Conservation (phyloP, 2,797 vertebrate genomes). For the Vultur gryphus region DNA sequence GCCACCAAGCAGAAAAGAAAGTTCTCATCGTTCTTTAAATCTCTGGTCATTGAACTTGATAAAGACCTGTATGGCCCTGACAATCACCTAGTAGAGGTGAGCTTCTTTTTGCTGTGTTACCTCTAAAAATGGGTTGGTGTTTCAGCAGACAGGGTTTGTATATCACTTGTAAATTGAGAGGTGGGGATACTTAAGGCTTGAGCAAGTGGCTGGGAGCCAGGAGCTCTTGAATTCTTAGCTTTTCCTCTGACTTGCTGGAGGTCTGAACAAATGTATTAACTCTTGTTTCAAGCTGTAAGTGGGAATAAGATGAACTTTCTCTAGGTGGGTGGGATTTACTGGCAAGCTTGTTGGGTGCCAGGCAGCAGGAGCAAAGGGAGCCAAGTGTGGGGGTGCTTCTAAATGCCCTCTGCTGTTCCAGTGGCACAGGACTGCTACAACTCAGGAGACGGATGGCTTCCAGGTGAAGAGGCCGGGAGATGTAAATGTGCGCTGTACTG, state of each 20-base stretch:
- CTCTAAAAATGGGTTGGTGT: neutral
- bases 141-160: neutral
- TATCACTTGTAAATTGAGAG: neutral
- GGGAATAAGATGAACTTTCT: neutral
- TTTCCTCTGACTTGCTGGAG: neutral
- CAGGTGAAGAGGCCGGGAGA: conserved; percentile 98
- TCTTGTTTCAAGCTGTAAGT: neutral
- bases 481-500: conserved; percentile 96
- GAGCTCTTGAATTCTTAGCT: neutral
- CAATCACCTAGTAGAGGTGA: conserved; percentile 98
- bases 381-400: rapidly evolving
- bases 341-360: neutral
- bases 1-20: conserved; percentile 99
- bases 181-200: neutral
- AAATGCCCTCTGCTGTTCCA: conserved; percentile 35
- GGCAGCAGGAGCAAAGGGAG: neutral
- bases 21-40: conserved; percentile 99
- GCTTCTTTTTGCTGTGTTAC: conserved; percentile 47
- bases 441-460: conserved; percentile 98
- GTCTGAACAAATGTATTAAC: neutral
- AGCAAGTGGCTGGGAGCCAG: neutral
- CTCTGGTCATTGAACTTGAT: conserved; percentile 97
- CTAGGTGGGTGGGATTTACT: neutral
- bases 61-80: conserved; percentile 98
- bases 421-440: conserved; percentile 99